These are phyloP conservation scores for Protobothrops flavoviridis DNA, from an alignment of 2,113 vertebrate genomes.

Conservation along the genomic window DNA sequence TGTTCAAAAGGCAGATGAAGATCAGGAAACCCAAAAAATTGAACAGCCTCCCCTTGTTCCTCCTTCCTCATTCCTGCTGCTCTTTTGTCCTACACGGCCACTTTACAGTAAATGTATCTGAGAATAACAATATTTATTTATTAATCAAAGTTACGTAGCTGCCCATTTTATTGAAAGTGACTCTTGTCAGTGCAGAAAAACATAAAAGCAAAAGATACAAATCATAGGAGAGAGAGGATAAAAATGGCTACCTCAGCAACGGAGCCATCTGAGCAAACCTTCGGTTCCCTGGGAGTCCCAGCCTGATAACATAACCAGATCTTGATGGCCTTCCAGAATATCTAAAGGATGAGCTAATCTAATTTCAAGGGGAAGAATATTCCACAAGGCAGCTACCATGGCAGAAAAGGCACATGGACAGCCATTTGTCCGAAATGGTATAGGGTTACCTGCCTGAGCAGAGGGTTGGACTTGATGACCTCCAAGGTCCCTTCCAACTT, in stretches of 20 bases:
- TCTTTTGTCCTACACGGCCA: neutral
- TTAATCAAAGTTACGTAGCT: neutral
- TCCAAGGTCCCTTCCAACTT: too few species aligned
- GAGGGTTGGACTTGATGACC: too few species aligned
- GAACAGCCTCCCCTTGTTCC: neutral
- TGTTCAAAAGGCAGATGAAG: neutral
- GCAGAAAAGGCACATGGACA: neutral
- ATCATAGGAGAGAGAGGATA: neutral
- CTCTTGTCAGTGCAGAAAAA: neutral
- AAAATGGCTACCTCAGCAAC: neutral
- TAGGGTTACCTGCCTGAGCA: too few species aligned
- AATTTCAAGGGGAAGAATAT: neutral
- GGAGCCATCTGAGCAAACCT: neutral
- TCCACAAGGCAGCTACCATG: neutral
- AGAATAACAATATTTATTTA: neutral
- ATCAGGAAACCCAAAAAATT: neutral
- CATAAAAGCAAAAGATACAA: neutral
- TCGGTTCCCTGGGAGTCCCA: neutral
- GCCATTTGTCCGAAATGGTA: too few species aligned
- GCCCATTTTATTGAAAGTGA: neutral
- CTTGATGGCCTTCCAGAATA: neutral
- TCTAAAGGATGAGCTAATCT: neutral
- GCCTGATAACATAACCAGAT: neutral
- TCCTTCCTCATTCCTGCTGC: too few species aligned
- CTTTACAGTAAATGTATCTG: neutral